A percentile compares a stretch with the other conserved stretches of the same genome.
Evolutionary conservation across 2,113 vertebrate species (phyloP).

Genomic region (Gallinago paraguaiae): DNA sequence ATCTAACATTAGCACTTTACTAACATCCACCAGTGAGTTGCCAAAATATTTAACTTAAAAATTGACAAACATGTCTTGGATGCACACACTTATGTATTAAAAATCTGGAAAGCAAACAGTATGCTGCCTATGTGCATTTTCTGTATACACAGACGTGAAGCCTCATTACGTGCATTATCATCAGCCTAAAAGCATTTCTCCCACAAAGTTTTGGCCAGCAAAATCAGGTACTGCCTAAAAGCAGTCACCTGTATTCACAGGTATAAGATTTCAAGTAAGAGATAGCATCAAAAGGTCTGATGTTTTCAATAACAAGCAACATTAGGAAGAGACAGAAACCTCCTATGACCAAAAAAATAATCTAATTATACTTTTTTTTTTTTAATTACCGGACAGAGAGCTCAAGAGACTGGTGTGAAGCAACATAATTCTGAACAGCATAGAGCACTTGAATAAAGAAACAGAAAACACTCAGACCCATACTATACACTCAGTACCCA

Average conservation of each 20-base stretch:
- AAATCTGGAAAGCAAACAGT: neutral
- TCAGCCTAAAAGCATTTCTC: neutral
- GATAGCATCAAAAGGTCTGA: neutral
- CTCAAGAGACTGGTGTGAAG: neutral
- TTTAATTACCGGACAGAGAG: neutral
- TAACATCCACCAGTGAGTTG: neutral
- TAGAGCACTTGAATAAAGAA: neutral
- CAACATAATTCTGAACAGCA: neutral
- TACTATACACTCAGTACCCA: neutral
- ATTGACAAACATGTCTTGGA: neutral
- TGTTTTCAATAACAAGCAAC: neutral
- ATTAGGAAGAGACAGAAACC: neutral
- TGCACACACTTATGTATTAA: neutral
- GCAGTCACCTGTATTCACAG: neutral
- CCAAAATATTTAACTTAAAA: slow-evolving; percentile 46
- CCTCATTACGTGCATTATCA: neutral
- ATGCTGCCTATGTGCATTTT: neutral
- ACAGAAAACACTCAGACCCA: neutral
- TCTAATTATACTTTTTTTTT: neutral
- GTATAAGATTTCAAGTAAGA: neutral
- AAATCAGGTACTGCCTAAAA: neutral
- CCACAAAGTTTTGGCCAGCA: neutral
- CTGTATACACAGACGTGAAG: neutral
- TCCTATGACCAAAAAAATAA: neutral
- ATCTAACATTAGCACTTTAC: neutral